Evolutionary conservation across 2,113 vertebrate genomes (phyloP).

Genomic region (Butorides virescens): DNA sequence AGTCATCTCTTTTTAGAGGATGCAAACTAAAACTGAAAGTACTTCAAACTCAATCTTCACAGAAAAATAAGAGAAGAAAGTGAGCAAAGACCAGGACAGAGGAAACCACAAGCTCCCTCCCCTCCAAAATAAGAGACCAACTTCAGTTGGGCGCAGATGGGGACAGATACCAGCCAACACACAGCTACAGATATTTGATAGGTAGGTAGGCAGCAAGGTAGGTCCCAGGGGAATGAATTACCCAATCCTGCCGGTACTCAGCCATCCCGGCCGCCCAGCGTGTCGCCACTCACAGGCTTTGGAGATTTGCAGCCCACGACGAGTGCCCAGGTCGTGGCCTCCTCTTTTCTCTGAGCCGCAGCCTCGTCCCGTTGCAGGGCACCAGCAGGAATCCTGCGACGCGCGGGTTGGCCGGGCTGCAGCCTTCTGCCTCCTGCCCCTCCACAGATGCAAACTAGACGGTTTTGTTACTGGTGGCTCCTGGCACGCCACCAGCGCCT

Average conservation of each 20-base stretch:
- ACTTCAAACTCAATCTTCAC: neutral
- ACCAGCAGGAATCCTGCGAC: neutral
- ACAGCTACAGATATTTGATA: neutral
- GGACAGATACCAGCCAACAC: neutral
- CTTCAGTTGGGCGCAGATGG: neutral
- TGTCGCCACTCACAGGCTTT: fast-evolving
- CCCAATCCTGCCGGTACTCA: fast-evolving
- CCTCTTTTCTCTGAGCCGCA: fast-evolving
- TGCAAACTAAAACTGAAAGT: neutral
- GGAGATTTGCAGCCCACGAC: fast-evolving
- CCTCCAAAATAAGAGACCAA: neutral
- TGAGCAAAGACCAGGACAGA: neutral
- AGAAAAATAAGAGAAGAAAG: neutral
- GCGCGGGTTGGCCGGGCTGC: fast-evolving
- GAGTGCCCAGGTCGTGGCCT: neutral
- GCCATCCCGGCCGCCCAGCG: fast-evolving
- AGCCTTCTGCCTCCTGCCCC: neutral
- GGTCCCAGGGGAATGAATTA: neutral
- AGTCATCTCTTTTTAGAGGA: neutral
- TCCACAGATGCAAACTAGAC: neutral
- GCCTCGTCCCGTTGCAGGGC: fast-evolving
- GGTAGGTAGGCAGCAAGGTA: neutral
- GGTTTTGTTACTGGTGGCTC: neutral
- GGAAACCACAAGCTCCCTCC: neutral
- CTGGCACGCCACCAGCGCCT: neutral